Evolutionary conservation across 2,888 invertebrate genomes (phyloP), one percentile per base, ranked within the genome.

Genomic region (Agriotes lineatus): DNA sequence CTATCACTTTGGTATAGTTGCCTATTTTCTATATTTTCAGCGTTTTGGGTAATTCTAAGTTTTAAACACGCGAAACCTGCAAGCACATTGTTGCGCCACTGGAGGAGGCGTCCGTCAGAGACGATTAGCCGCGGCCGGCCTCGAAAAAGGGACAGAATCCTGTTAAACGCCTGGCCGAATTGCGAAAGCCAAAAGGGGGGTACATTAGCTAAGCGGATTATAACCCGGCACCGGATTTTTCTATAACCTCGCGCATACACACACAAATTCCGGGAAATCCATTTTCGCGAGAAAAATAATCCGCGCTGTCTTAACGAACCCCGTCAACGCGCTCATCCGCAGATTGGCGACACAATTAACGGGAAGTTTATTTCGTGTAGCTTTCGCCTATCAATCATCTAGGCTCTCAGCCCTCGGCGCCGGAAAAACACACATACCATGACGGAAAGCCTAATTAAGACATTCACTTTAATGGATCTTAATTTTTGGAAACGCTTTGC

Each of bases 191-290:
- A 37, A 48, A 60, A 25, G 3, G 18, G 6, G 22, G 44, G 54
- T 44, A 64, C 64, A 57, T 64, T 64, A 64, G 37, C 64, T 64
- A 64, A 64, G 64, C 54, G 48, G 64, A 64, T 64, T 64, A 64
- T 48, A 42, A 61, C 7, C 9, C 6, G 19, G 20, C 20, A 18
- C 16, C 37, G 39, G 37, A 56, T 56, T 37, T 56, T 56, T 52
- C 52, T 52, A 56, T 20, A 56, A 56, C 56, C 33, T 52, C 48
- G 25, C 48, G 48, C 48, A 48, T 20, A 20, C 48, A 30, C 30
- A 33, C 52, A 14, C 12, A 52, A 52, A 52, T 52, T 30, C 33
- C 33, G 33, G 33, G 7, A 52, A 52, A 52, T 33, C 30, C 52
- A 33, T 52, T 52, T 33, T 52, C 52, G 7, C 52, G 33, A 18